Percentiles rank a stretch among this genome's conserved stretches.
phyloP scores from a whole-genome alignment of 2,113 vertebrate species.

The Trogon surrucura region DNA sequence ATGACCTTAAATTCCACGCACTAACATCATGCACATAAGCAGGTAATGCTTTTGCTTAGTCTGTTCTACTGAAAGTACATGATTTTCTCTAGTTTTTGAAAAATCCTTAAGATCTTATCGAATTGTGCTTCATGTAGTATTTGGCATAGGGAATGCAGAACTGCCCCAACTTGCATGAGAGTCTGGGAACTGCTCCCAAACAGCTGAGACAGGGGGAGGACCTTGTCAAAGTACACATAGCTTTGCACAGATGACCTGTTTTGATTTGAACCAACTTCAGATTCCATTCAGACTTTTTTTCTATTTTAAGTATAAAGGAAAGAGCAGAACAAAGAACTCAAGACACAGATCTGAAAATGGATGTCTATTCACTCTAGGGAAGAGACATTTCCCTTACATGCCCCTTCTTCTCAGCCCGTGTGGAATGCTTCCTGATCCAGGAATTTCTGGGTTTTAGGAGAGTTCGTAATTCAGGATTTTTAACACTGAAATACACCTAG shows the following conservation, averaged over 20 bases:
- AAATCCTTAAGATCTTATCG: neutral
- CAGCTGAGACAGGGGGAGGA: neutral
- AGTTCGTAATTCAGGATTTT: neutral
- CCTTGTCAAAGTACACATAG: neutral
- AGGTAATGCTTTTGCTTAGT: neutral
- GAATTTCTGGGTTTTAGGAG: neutral
- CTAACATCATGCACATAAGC: neutral
- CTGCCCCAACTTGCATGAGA: slow-evolving; percentile 6
- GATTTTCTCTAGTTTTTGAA: neutral
- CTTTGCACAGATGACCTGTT: neutral
- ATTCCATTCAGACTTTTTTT: neutral
- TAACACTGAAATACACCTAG: neutral
- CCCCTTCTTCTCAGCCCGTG: neutral
- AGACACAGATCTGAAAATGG: neutral
- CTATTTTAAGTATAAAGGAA: neutral
- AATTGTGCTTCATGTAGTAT: neutral
- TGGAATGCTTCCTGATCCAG: neutral
- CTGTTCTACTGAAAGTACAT: neutral
- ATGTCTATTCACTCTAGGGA: neutral
- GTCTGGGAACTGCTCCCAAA: slow-evolving; percentile 5
- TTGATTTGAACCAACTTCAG: neutral
- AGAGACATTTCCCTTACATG: neutral
- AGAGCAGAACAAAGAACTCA: neutral
- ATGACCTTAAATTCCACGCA: neutral
- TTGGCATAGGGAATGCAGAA: slow-evolving; percentile 13